A percentile compares a stretch with the other conserved stretches of the same genome.
These are phyloP conservation scores for Dendrophyllia cribrosa DNA, from an alignment of 64 coral and sea anemone species.

Conservation along the genomic window DNA sequence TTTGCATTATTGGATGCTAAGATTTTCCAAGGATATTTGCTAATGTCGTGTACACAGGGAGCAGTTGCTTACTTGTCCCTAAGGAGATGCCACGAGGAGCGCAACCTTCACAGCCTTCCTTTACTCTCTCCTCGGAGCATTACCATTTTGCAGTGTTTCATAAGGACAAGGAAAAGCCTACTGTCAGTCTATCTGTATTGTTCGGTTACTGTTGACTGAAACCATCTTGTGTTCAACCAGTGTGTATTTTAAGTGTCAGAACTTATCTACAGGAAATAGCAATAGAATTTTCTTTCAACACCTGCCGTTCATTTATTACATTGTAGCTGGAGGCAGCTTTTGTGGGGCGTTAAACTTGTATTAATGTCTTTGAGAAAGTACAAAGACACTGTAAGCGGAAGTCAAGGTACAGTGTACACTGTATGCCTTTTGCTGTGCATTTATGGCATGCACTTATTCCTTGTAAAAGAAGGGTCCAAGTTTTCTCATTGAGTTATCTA, in stretches of 20 bases:
- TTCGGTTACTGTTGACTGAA: neutral
- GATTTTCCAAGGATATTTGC: conserved; percentile 2
- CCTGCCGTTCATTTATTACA: neutral
- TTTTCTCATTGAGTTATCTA: neutral
- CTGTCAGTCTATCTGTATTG: neutral
- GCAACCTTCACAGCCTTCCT: no score
- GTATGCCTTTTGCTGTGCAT: neutral
- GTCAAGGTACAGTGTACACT: neutral
- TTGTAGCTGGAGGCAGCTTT: neutral
- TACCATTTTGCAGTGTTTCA: neutral
- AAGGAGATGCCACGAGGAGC: neutral
- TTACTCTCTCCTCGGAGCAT: neutral
- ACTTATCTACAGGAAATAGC: neutral
- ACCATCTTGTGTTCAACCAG: neutral
- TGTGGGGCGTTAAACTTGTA: neutral
- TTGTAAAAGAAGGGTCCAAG: neutral
- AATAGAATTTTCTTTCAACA: neutral
- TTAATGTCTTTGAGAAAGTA: neutral
- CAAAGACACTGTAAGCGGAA: neutral
- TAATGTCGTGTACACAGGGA: neutral
- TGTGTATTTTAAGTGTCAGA: neutral
- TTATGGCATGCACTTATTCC: neutral
- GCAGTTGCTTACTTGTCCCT: neutral
- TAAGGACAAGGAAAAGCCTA: neutral
- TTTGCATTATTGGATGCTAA: neutral